Percentiles rank a stretch among this genome's conserved stretches.
Evolutionary conservation across 2,113 vertebrate species (phyloP).

Genomic region (Menidia beryllina): DNA sequence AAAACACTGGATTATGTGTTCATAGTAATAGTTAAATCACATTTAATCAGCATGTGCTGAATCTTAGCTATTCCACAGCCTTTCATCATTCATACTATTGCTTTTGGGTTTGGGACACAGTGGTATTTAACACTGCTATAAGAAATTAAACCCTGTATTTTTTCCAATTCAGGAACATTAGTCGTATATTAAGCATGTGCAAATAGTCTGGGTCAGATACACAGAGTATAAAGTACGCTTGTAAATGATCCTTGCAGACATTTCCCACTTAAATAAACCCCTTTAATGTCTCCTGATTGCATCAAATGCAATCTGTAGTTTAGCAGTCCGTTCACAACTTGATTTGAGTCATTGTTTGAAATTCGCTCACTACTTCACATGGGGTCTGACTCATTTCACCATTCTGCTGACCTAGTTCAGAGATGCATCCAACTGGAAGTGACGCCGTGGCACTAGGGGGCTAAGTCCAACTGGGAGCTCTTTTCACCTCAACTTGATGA

Average conservation of each 20-base stretch:
- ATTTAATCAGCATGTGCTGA: not conserved
- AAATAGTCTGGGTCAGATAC: not conserved
- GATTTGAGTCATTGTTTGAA: not conserved
- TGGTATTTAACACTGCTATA: not conserved
- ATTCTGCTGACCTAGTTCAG: slow-evolving; percentile 6
- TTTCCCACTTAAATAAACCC: not conserved
- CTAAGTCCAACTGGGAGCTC: slow-evolving; percentile 7
- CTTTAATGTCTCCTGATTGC: not conserved
- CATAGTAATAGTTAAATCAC: not conserved
- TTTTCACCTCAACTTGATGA: slow-evolving; percentile 87
- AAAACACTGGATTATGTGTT: not conserved
- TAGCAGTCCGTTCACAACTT: not conserved
- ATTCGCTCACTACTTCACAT: not conserved
- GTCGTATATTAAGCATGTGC: slow-evolving; percentile 6
- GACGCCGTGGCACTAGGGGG: slow-evolving; percentile 3
- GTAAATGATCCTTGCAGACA: slow-evolving; percentile 1
- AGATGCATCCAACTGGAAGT: slow-evolving; percentile 19
- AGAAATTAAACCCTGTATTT: not conserved
- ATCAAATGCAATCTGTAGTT: no score
- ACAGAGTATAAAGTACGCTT: not conserved
- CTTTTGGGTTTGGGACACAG: not conserved
- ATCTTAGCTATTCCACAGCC: not conserved
- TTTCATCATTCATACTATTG: not conserved
- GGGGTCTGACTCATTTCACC: not conserved
- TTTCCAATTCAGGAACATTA: not conserved